phyloP scores from a whole-genome alignment of 2,888 invertebrate species.

The Pseudococcus viburni region DNA sequence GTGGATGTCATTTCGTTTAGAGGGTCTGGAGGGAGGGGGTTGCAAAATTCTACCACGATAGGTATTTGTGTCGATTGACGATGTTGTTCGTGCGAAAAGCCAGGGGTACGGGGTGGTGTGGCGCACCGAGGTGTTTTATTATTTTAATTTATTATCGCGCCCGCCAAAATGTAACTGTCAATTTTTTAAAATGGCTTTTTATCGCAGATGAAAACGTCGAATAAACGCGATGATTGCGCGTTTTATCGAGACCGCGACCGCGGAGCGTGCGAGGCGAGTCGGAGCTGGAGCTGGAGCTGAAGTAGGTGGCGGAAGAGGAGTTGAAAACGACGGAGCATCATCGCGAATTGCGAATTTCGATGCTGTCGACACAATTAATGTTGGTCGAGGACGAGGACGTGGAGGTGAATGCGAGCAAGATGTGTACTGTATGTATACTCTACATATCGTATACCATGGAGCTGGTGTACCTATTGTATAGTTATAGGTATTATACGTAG shows the following conservation, averaged over 20 bases:
- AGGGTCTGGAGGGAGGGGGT: no score
- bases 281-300: no score
- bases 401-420: background rate
- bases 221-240: constrained; percentile 40
- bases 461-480: no score
- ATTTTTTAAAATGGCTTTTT: constrained; percentile 8
- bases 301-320: background rate
- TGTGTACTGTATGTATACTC: background rate
- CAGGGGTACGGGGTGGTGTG: no score
- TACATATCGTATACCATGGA: no score
- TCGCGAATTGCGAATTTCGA: background rate
- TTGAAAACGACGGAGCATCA: background rate
- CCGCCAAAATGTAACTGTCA: constrained; percentile 27
- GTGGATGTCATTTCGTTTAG: no score
- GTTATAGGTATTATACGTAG: no score
- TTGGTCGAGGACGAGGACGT: background rate
- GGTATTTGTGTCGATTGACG: no score
- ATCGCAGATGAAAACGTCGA: constrained; percentile 40
- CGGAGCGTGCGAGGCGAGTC: background rate
- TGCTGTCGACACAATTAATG: constrained; percentile 21
- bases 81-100: background rate
- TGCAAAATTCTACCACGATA: no score
- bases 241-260: background rate
- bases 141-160: constrained; percentile 44
- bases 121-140: constrained; percentile 9